Conservation (phyloP, 2,888 invertebrate genomes). For the Callinectes sapidus region DNA sequence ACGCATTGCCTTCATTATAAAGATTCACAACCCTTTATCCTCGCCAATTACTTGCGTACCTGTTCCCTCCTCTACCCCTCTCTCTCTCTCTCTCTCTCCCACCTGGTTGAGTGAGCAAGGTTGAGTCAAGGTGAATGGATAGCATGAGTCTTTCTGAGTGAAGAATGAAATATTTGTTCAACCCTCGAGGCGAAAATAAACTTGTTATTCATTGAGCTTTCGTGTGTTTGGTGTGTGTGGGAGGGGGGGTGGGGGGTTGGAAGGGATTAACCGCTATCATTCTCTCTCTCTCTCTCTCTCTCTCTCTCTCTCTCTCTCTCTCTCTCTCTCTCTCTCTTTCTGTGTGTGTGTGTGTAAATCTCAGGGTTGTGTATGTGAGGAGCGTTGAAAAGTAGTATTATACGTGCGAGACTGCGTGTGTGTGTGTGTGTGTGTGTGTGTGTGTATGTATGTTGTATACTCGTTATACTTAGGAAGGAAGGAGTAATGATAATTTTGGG, state of each 20-base stretch:
- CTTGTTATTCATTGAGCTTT: neutral
- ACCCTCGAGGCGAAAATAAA: neutral
- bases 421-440: too few species aligned
- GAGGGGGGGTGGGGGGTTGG: neutral
- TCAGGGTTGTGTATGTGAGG: too few species aligned
- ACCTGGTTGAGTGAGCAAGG: neutral
- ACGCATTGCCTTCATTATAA: neutral
- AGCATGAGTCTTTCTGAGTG: neutral
- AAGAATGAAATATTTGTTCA: neutral
- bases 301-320: constrained; percentile 52
- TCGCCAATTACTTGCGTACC: neutral
- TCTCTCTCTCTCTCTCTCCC: neutral
- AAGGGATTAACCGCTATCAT: neutral
- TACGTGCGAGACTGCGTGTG: too few species aligned
- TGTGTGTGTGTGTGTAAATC: too few species aligned
- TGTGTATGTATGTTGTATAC: too few species aligned
- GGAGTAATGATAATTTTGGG: too few species aligned
- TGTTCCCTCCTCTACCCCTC: neutral
- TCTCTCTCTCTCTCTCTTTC: constrained; percentile 32
- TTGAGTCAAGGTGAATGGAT: neutral
- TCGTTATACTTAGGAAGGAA: too few species aligned
- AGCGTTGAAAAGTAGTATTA: too few species aligned
- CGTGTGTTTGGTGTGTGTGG: neutral
- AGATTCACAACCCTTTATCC: neutral
- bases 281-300: constrained; percentile 54